These are phyloP conservation scores for Lutra lutra DNA, from an alignment of 2,797 vertebrate genomes.

Conservation along the genomic window DNA sequence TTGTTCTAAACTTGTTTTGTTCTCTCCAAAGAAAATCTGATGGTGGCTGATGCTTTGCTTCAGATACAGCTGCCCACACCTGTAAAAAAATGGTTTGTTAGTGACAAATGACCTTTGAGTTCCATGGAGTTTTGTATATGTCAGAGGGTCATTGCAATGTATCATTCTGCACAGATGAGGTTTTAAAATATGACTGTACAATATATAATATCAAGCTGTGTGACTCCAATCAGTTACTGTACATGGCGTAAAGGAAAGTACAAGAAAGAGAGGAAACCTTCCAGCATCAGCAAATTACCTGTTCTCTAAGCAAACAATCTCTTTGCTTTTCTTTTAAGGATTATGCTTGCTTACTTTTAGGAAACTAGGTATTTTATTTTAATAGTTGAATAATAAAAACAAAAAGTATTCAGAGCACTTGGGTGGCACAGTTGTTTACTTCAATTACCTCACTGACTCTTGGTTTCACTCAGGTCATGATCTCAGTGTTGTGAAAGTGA, in stretches of 20 bases:
- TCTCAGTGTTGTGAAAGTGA: neutral
- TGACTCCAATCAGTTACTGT: neutral
- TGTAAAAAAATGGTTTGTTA: slow-evolving; percentile 52
- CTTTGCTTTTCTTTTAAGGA: neutral
- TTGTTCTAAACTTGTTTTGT: slow-evolving; percentile 77
- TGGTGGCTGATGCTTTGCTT: slow-evolving; percentile 72
- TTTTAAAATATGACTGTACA: neutral
- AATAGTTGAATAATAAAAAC: neutral
- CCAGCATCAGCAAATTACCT: neutral
- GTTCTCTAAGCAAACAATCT: neutral
- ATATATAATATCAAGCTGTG: neutral
- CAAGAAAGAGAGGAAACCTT: neutral
- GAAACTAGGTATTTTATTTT: neutral
- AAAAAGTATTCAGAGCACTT: neutral
- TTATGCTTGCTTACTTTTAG: neutral
- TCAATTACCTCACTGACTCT: neutral
- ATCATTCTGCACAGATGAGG: neutral
- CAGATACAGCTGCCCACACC: slow-evolving; percentile 81
- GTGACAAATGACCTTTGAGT: neutral
- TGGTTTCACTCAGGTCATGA: neutral
- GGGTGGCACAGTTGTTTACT: neutral
- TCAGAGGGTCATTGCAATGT: neutral
- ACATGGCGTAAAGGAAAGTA: neutral
- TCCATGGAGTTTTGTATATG: neutral
- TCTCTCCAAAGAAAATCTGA: slow-evolving; percentile 85